These are phyloP conservation scores for Pseudopleuronectes americanus DNA, from an alignment of 2,797 vertebrate species.

Conservation along the genomic window DNA sequence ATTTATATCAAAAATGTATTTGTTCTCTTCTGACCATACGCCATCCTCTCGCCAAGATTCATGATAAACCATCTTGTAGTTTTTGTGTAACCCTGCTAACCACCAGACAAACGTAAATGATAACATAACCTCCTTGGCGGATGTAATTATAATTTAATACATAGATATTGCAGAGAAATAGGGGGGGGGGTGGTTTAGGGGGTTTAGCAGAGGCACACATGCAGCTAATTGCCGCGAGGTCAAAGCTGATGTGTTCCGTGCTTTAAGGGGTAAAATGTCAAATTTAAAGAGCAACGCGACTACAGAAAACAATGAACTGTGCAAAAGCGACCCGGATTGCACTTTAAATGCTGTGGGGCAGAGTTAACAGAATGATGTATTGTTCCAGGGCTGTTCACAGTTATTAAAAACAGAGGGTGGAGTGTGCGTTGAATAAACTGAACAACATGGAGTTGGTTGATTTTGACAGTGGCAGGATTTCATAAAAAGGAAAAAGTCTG, in stretches of 20 bases:
- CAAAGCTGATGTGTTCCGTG: neutral
- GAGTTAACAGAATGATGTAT: neutral
- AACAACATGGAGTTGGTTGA: neutral
- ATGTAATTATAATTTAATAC: neutral
- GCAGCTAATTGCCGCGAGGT: neutral
- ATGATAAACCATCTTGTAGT: no score
- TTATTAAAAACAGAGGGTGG: constrained; percentile 6
- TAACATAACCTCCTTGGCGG: no score
- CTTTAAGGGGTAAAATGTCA: neutral
- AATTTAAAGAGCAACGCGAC: neutral
- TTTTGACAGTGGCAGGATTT: neutral
- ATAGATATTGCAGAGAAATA: neutral
- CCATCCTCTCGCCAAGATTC: no score
- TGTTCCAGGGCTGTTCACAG: neutral
- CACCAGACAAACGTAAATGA: no score
- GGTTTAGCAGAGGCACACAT: neutral
- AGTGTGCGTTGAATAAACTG: neutral
- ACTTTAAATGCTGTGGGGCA: neutral
- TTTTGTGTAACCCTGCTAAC: no score
- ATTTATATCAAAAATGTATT: neutral
- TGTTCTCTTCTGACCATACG: no score
- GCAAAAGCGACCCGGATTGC: neutral
- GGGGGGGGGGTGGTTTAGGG: neutral
- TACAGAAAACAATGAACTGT: neutral
- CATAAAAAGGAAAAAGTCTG: neutral